Percentiles rank a stretch among this genome's conserved stretches.
These are phyloP conservation scores for Abrostola triplasia DNA, from an alignment of 2,888 invertebrate species.

Conservation along the genomic window DNA sequence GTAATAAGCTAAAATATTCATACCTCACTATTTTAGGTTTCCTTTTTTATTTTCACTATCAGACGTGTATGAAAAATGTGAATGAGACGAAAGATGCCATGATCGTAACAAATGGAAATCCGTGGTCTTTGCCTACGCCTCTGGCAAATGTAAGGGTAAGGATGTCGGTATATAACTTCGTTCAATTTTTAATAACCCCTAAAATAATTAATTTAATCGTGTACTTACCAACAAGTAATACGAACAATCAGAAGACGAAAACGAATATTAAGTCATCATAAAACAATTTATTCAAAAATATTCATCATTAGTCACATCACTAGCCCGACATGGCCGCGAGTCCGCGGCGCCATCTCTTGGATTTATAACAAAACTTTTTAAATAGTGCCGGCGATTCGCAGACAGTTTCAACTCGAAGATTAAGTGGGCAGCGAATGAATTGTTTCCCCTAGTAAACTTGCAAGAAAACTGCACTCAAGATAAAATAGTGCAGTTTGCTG, in stretches of 20 bases:
- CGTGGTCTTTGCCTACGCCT: no score
- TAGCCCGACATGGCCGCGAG: slow-evolving; percentile 6
- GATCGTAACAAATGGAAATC: no score
- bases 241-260: background rate
- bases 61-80: no score
- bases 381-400: slow-evolving; percentile 58
- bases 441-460: slow-evolving; percentile 63
- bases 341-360: slow-evolving; percentile 41
- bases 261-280: background rate
- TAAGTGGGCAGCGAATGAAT: slow-evolving; percentile 67
- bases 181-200: no score
- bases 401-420: slow-evolving; percentile 64
- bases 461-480: slow-evolving; percentile 65
- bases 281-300: background rate
- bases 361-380: slow-evolving; percentile 73
- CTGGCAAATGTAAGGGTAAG: no score
- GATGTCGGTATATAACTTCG: no score
- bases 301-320: slow-evolving; percentile 14
- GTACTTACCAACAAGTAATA: no score
- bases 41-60: no score
- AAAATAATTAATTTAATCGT: no score
- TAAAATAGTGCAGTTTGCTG: slow-evolving; percentile 60
- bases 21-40: no score
- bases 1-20: no score
- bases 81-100: no score